These are phyloP conservation scores for Natator depressus DNA, from an alignment of 2,113 vertebrate genomes.

Conservation along the genomic window DNA sequence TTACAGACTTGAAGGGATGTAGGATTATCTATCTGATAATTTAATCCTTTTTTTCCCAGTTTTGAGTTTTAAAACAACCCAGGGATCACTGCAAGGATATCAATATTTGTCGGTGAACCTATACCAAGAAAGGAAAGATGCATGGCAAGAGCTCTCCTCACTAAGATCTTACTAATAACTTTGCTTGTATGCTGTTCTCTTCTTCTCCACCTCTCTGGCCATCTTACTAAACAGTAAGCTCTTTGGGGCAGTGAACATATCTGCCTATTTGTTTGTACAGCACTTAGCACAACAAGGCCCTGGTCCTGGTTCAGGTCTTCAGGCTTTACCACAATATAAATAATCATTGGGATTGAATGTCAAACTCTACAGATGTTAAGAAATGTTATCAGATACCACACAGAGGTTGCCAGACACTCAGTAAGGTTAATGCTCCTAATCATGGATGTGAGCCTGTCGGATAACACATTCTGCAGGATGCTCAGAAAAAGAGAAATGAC, in stretches of 20 bases:
- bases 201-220: neutral
- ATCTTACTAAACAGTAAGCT: accelerated
- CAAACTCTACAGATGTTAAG: neutral
- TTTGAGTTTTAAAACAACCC: neutral
- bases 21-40: accelerated
- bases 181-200: neutral
- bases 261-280: neutral
- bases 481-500: neutral
- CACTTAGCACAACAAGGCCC: neutral
- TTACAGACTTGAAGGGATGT: neutral
- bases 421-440: neutral
- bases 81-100: accelerated
- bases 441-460: neutral
- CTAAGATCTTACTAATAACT: neutral
- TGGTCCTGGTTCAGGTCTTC: neutral
- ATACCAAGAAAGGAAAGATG: neutral
- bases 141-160: neutral
- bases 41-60: too few species aligned
- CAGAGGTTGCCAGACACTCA: neutral
- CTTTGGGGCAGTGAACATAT: neutral
- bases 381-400: neutral
- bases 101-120: neutral
- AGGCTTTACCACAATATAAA: neutral
- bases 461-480: neutral
- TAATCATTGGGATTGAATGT: accelerated